A percentile compares a stretch with the other conserved stretches of the same genome.
phyloP scores from a whole-genome alignment of 2,113 vertebrate genomes.

The Herpailurus yagouaroundi region DNA sequence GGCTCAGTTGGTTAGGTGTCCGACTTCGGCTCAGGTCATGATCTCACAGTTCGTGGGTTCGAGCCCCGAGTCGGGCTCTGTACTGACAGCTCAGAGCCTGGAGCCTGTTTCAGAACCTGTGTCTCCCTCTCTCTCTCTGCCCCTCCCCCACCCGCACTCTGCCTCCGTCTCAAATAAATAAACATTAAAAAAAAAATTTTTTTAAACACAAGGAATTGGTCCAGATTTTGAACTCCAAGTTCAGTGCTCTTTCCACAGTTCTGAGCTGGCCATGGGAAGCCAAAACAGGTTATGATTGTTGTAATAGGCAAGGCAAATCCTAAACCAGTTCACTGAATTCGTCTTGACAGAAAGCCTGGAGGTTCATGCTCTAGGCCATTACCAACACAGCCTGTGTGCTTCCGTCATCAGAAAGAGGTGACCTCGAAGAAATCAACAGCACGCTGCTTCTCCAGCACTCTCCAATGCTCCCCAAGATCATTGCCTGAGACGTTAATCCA shows the following conservation, averaged over 20 bases:
- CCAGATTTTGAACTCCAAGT: neutral
- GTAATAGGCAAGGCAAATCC: neutral
- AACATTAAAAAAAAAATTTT: neutral
- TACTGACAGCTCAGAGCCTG: too few relatives aligned
- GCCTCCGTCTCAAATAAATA: too few relatives aligned
- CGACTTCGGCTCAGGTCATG: too few relatives aligned
- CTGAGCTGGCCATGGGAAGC: neutral
- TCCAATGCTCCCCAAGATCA: accelerated
- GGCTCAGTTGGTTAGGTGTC: too few relatives aligned
- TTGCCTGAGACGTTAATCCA: neutral
- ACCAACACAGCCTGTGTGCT: neutral
- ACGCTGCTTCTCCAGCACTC: accelerated
- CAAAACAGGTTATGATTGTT: neutral
- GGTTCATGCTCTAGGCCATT: neutral
- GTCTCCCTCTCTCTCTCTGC: too few relatives aligned
- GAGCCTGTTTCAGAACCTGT: too few relatives aligned
- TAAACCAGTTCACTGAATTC: neutral
- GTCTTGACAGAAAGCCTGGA: neutral
- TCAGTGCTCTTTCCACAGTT: neutral
- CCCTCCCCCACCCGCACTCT: too few relatives aligned
- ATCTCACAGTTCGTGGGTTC: too few relatives aligned
- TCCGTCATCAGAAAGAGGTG: neutral
- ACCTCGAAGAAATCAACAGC: neutral
- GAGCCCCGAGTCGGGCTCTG: too few relatives aligned
- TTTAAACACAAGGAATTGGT: neutral